These are phyloP conservation scores for Desoria tigrina DNA, from an alignment of 2,888 invertebrate genomes.

Conservation along the genomic window DNA sequence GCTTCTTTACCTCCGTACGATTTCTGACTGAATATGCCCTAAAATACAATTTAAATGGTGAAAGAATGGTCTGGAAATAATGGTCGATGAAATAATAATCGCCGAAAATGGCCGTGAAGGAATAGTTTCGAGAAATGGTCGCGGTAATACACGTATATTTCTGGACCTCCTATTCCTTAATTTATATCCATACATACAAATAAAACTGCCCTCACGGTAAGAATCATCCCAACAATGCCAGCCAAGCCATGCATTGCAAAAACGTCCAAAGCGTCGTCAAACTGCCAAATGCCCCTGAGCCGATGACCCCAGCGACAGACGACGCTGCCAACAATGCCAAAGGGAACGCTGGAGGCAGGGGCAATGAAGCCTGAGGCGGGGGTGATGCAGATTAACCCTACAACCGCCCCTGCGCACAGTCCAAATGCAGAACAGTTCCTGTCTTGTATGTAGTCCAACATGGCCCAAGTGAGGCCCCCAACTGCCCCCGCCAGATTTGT, in stretches of 20 bases:
- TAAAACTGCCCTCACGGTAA: constrained; percentile 33
- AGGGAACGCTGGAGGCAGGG: constrained; percentile 38
- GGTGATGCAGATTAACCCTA: constrained; percentile 40
- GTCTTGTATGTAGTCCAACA: constrained; percentile 37
- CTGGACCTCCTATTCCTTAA: constrained; percentile 25
- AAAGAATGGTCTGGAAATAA: too few relatives aligned
- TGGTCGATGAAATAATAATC: neutral
- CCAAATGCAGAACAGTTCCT: constrained; percentile 44
- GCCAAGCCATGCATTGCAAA: constrained; percentile 42
- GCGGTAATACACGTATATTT: neutral
- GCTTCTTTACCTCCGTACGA: constrained; percentile 4
- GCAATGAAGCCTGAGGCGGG: constrained; percentile 46
- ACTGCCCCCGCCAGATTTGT: constrained; percentile 22
- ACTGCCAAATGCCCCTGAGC: neutral
- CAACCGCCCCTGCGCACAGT: constrained; percentile 46
- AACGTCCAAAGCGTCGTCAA: constrained; percentile 31
- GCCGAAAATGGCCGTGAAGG: too few relatives aligned
- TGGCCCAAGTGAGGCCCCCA: constrained; percentile 23
- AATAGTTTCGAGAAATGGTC: too few relatives aligned
- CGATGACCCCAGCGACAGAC: constrained; percentile 28
- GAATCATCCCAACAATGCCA: constrained; percentile 34
- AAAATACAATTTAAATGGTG: neutral
- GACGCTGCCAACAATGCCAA: constrained; percentile 33
- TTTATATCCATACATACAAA: too few relatives aligned
- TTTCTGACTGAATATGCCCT: constrained; percentile 11